phyloP scores from a whole-genome alignment of 1,140 invertebrate genomes.

The Anoplophora glabripennis region DNA sequence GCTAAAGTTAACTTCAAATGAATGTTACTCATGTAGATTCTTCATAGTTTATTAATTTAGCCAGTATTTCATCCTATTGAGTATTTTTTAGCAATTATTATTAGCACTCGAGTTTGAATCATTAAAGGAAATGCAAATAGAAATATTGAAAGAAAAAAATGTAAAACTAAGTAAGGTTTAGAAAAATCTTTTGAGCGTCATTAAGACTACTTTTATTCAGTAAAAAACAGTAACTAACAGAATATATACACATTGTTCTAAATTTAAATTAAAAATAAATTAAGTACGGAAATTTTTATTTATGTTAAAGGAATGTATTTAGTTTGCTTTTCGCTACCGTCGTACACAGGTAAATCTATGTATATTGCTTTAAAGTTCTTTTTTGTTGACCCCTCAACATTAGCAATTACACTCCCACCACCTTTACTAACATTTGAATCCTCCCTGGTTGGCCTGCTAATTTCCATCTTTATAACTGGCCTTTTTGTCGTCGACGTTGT shows the following conservation, averaged over 20 bases:
- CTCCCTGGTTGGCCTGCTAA: slow-evolving; percentile 23
- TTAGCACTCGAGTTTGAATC: too few relatives aligned
- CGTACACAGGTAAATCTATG: slow-evolving; percentile 45
- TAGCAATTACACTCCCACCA: slow-evolving; percentile 12
- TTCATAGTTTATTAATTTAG: too few relatives aligned
- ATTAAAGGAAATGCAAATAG: too few relatives aligned
- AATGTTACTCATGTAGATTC: too few relatives aligned
- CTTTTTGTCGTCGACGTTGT: slow-evolving; percentile 14
- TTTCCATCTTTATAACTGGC: slow-evolving; percentile 4
- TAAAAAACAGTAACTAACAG: background rate
- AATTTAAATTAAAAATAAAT: background rate
- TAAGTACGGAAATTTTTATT: too few relatives aligned
- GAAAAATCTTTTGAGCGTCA: too few relatives aligned
- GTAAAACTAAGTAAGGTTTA: too few relatives aligned
- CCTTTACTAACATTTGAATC: slow-evolving; percentile 15
- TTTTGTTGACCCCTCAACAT: slow-evolving; percentile 11
- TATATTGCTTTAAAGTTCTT: slow-evolving; percentile 36
- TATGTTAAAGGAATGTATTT: slow-evolving; percentile 44
- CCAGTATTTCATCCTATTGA: too few relatives aligned
- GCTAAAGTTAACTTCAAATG: too few relatives aligned
- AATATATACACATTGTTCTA: slow-evolving; percentile 16
- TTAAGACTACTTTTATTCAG: too few relatives aligned
- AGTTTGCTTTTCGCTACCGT: slow-evolving; percentile 29
- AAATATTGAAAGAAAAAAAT: too few relatives aligned
- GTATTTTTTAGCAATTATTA: too few relatives aligned